Conservation (phyloP, 2,888 invertebrate species). For the Chrysina gloriosa region DNA sequence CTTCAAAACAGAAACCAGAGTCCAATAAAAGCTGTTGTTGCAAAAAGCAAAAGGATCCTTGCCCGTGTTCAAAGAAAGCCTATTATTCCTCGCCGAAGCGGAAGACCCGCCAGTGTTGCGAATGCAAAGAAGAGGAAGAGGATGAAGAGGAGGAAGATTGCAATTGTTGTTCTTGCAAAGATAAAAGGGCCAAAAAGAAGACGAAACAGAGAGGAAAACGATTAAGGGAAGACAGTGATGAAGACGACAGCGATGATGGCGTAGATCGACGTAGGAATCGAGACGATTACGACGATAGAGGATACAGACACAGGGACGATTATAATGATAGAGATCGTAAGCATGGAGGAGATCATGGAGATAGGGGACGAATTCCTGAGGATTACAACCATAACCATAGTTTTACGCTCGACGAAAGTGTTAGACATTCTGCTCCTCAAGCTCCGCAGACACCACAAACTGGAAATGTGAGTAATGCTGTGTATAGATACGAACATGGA, state of each 20-base stretch:
- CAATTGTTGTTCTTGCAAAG: neutral
- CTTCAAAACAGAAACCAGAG: neutral
- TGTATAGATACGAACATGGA: too few species aligned
- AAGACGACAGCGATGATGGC: neutral
- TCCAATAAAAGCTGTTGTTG: constrained; percentile 3
- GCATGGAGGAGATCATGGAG: neutral
- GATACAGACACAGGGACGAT: neutral
- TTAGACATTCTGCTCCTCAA: too few species aligned
- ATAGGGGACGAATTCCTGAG: neutral
- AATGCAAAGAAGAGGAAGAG: neutral
- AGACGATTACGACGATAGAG: too few species aligned
- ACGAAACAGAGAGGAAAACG: neutral
- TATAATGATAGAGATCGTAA: neutral
- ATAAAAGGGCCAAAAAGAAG: neutral
- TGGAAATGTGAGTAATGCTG: too few species aligned
- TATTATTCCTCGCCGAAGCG: neutral
- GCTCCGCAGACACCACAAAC: too few species aligned
- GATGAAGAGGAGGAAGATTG: neutral
- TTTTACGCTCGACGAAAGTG: too few species aligned
- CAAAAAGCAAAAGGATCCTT: neutral
- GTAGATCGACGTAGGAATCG: neutral
- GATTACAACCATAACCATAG: neutral
- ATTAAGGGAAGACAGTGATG: neutral
- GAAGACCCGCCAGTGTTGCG: neutral
- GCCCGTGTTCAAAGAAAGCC: too few species aligned